phyloP scores from a whole-genome alignment of 2,888 invertebrate species.

The Eupithecia abbreviata region DNA sequence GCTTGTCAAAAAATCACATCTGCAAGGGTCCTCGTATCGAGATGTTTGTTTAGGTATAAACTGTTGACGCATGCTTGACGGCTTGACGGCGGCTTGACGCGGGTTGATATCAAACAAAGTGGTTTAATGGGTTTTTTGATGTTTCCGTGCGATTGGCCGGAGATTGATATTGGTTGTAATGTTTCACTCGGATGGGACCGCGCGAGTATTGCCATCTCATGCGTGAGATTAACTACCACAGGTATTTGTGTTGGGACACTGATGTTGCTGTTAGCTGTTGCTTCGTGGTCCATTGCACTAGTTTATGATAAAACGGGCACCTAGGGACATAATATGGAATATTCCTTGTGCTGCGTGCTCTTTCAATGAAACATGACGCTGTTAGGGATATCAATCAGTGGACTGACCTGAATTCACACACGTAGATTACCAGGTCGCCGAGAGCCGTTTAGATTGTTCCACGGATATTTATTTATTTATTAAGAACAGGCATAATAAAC shows the following conservation, averaged over 20 bases:
- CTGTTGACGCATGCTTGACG: conserved; percentile 60
- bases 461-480: background rate
- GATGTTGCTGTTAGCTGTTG: background rate
- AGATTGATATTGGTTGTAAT: conserved; percentile 39
- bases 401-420: too few species aligned
- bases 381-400: too few species aligned
- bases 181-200: conserved; percentile 29
- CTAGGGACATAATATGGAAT: background rate
- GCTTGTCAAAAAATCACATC: conserved; percentile 52
- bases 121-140: conserved; percentile 51
- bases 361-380: background rate
- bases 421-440: too few species aligned
- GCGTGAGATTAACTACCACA: conserved; percentile 21
- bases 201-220: conserved; percentile 22
- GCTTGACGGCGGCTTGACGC: conserved; percentile 39
- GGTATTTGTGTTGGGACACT: background rate
- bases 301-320: background rate
- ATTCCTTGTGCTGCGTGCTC: background rate
- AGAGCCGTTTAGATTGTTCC: too few species aligned
- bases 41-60: conserved; percentile 60
- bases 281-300: background rate
- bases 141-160: conserved; percentile 40
- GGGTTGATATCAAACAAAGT: conserved; percentile 51
- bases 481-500: too few species aligned
- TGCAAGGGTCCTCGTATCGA: conserved; percentile 54